These are phyloP conservation scores for Drosophila yakuba DNA, from an alignment of 1,140 invertebrate genomes.

Conservation along the genomic window DNA sequence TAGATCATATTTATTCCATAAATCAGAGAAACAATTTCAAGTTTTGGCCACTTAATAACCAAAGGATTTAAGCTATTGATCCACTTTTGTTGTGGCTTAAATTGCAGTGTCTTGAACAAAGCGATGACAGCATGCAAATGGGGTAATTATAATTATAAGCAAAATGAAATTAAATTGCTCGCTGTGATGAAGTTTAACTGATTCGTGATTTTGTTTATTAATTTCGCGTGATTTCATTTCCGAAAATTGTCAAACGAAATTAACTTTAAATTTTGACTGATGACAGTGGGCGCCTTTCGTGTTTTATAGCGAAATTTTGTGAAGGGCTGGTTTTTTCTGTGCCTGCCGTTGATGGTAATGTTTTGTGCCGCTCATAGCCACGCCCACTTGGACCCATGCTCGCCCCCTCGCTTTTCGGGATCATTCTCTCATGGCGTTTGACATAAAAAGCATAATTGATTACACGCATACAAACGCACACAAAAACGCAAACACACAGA, in stretches of 20 bases:
- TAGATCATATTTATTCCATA: too few species aligned
- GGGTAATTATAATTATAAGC: slow-evolving; percentile 62
- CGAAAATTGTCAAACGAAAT: slow-evolving; percentile 28
- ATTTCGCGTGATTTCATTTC: slow-evolving; percentile 1
- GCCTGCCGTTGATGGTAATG: slow-evolving; percentile 46
- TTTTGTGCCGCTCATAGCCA: slow-evolving; percentile 14
- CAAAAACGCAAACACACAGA: slow-evolving; percentile 3
- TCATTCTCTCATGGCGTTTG: slow-evolving; percentile 47
- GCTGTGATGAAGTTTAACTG: slow-evolving; percentile 25
- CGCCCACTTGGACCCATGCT: slow-evolving; percentile 1
- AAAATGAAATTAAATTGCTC: slow-evolving; percentile 57
- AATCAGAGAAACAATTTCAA: too few species aligned
- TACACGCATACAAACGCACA: slow-evolving; percentile 41
- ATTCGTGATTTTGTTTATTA: slow-evolving; percentile 22
- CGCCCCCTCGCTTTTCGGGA: background rate
- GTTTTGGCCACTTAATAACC: too few species aligned
- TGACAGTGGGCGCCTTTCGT: background rate
- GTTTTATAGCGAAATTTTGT: background rate
- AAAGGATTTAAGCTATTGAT: background rate
- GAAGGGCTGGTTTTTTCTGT: background rate
- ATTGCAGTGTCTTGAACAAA: background rate
- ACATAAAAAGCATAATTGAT: slow-evolving; percentile 80
- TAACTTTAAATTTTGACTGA: slow-evolving; percentile 36
- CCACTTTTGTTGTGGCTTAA: background rate
- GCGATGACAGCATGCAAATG: slow-evolving; percentile 40